Evolutionary conservation across 2,113 vertebrate genomes (phyloP).

Genomic region (Cololabis saira): DNA sequence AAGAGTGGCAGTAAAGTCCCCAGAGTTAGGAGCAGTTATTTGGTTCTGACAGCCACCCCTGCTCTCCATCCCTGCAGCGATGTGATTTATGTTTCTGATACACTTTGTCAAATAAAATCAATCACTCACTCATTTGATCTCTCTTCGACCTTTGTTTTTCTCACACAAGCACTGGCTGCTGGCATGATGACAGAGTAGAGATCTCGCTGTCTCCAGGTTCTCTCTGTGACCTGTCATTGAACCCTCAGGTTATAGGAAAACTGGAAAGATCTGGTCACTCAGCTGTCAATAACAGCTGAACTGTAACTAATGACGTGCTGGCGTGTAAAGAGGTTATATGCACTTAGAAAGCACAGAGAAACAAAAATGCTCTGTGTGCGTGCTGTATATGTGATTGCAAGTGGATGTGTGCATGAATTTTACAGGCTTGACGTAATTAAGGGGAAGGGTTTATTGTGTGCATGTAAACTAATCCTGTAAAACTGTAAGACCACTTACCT

Average conservation of each 20-base stretch:
- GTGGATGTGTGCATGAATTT: background rate
- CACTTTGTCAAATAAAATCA: slow-evolving; percentile 61
- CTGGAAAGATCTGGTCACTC: slow-evolving; percentile 42
- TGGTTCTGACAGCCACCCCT: slow-evolving; percentile 45
- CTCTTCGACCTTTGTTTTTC: background rate
- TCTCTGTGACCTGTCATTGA: slow-evolving; percentile 55
- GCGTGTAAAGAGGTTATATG: slow-evolving; percentile 1
- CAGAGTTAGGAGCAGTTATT: slow-evolving; percentile 24
- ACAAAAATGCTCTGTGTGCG: slow-evolving; percentile 1
- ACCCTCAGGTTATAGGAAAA: slow-evolving; percentile 45
- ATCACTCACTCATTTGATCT: slow-evolving; percentile 30
- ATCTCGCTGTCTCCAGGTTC: slow-evolving; percentile 25
- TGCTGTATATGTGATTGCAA: background rate
- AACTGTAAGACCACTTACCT: too few relatives aligned
- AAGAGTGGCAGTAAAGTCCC: slow-evolving; percentile 18
- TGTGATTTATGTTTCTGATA: slow-evolving; percentile 51
- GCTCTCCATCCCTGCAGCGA: slow-evolving; percentile 38
- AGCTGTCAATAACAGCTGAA: slow-evolving; percentile 57
- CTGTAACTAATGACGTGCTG: slow-evolving; percentile 34
- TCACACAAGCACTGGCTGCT: background rate
- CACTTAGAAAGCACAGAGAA: slow-evolving; percentile 19
- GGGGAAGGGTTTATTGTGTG: too few relatives aligned
- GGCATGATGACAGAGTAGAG: background rate
- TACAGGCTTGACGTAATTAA: too few relatives aligned
- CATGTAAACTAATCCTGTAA: too few relatives aligned